Evolutionary conservation across 2,797 vertebrate genomes (phyloP).

Genomic region (Tympanoctomys barrerae): DNA sequence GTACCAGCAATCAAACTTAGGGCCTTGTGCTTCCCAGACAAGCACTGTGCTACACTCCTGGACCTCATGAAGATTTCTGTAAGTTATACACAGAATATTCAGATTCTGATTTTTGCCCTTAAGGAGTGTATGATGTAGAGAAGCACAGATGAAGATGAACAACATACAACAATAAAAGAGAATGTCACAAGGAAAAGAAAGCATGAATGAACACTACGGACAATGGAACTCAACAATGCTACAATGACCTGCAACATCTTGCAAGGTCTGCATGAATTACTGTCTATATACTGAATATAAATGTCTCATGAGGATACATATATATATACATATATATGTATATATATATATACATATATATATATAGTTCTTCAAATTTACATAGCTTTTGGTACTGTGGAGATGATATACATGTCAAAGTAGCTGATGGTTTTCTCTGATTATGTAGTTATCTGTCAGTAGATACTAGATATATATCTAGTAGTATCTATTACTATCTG

Average conservation of each 20-base stretch:
- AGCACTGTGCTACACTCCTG: background rate
- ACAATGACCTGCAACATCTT: background rate
- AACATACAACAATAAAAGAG: background rate
- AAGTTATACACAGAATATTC: background rate
- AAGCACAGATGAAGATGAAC: background rate
- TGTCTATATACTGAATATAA: background rate
- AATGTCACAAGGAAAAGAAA: slow-evolving; percentile 20
- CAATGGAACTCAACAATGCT: background rate
- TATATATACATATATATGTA: too few species aligned
- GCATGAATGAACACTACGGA: background rate
- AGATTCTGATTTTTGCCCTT: background rate
- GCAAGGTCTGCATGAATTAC: background rate
- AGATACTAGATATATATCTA: background rate
- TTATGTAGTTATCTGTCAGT: background rate
- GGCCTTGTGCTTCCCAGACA: background rate
- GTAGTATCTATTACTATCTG: background rate
- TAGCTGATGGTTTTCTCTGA: slow-evolving; percentile 13
- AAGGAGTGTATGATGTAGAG: slow-evolving; percentile 4
- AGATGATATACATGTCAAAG: background rate
- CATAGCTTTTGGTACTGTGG: background rate
- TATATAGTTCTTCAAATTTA: slow-evolving; percentile 14
- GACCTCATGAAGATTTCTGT: background rate
- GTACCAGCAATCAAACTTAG: background rate
- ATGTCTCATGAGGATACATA: background rate
- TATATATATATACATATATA: background rate